Base-by-base conservation (phyloP, 64 coral and sea anemone species). In the Montipora foliosa region DNA sequence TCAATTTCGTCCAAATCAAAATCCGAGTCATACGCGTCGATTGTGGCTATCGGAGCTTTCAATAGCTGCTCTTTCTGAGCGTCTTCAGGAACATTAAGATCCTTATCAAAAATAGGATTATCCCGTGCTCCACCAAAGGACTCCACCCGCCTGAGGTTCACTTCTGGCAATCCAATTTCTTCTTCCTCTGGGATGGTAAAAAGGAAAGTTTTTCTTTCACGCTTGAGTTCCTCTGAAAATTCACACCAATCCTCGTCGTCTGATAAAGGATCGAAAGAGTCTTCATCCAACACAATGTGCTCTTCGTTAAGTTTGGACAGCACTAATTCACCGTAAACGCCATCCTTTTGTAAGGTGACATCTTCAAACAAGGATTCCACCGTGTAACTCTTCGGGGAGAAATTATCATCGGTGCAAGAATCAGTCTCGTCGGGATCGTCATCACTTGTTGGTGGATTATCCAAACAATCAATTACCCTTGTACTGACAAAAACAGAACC, bases 301-400 rank as follows among this genome's bases (percentile, higher is more conserved):
- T 68, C 8, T 8, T 84, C 81, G 44, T 84, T 84, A 67, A 84
- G 81, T 48, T 84, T 67, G 0, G 81, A 84, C 60, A 84, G 62
- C 4, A 84, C 60, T 84, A 84, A 48, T 84, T 84, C 81, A 37
- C 81, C 81, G 68, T 84, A 84, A 84, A 84, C 61, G 44, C 81
- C 81, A 68, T 84, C 81, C 61, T 84, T 84, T 84, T 84, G 81
- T 14, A 84, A 84, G 10, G 60, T 67, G 25, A 84, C 44, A 47
- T 68, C 81, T 17, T 84, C 81, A 62, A 84, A 67, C 44, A 84
- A 68, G 16, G 81, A 67, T 69, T 84, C 81, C 44, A 84, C 81
- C 15, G 60, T 62, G 61, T 84, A 84, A 84, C 59, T 84, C 81
- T 46, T 68, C 4, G 44, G 60, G 4, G 16, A 6, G 44, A 5